phyloP scores from a whole-genome alignment of 1,140 invertebrate species.

The Aphis craccivora region DNA sequence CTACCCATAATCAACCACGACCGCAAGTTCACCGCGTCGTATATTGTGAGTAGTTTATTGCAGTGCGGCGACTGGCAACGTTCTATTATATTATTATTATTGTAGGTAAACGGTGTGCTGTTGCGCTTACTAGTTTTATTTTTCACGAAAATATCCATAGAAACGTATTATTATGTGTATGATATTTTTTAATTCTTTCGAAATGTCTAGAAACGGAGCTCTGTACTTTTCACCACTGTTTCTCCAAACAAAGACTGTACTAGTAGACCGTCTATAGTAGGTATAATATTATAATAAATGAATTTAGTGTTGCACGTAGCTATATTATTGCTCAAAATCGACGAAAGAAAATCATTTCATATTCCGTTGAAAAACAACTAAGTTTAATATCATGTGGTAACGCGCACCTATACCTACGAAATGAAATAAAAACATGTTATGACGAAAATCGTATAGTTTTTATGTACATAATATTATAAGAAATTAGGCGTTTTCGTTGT shows the following conservation, averaged over 20 bases:
- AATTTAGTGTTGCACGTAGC: not conserved
- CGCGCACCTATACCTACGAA: not conserved
- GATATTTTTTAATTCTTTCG: not conserved
- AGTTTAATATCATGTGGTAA: not conserved
- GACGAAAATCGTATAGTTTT: conserved; percentile 11
- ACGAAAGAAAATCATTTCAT: not conserved
- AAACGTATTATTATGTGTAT: not conserved
- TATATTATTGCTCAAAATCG: not conserved
- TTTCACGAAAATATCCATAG: not conserved
- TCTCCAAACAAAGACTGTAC: not conserved
- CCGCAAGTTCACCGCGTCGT: not conserved
- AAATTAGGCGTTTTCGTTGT: not conserved
- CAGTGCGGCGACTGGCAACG: not conserved
- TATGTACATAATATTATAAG: not conserved
- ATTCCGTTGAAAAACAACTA: not conserved
- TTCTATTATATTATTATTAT: not conserved
- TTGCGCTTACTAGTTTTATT: not conserved
- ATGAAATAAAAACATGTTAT: not conserved
- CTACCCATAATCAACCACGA: not conserved
- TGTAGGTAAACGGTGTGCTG: not conserved
- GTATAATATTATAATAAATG: not conserved
- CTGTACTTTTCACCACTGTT: not conserved
- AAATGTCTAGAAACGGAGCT: not conserved
- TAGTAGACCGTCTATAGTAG: not conserved
- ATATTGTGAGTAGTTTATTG: not conserved